Base-by-base conservation (phyloP, 2,797 vertebrate species). In the Eulemur coronatus region DNA sequence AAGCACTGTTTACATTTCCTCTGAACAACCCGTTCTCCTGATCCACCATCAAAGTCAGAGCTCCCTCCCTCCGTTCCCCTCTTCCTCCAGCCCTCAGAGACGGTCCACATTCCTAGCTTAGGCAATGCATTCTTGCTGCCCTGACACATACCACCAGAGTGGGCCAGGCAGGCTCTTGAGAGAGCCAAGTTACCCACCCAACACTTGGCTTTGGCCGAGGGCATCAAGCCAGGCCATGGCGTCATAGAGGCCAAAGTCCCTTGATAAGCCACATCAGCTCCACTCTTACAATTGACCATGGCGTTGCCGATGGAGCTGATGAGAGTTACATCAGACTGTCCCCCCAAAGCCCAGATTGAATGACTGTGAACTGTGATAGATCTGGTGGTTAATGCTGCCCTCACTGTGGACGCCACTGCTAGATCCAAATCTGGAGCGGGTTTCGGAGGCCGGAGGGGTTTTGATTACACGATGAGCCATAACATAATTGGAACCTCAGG, bases 81-180 rank as follows among this genome's bases (percentile, higher is more conserved):
- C 72, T 80, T 93, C 76, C 33, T 86, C 89, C 52, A 85, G 61
- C 87, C 88, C 91, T 90, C 89, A 92, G 95, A 96, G 96, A 94
- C 73, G 4, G 48, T 46, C 80, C 70, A 85, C 96, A 93, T 95
- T 97, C 96, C 76, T 91, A 93, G 84, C 73, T 98, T 97, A 98
- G 92, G 96, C 96, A 97, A 98, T 94, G 81, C 97, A 98, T 98
- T 98, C 96, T 94, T 97, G 80, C 57, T 90, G 22, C 90, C 94
- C 91, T 98, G 93, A 98, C 98, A 92, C 97, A 97, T 57, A 97
- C 79, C 72, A 82, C 87, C 61, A 75, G 50, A 88, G 70, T 93
- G 67, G 78, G 91, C 91, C 90, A 97, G 85, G 72, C 96, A 97
- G 84, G 35, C 96, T 61, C 50, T 55, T 72, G 65, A 94, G 48